These are phyloP conservation scores for Ylistrum balloti DNA, from an alignment of 1,140 invertebrate species.

Conservation along the genomic window DNA sequence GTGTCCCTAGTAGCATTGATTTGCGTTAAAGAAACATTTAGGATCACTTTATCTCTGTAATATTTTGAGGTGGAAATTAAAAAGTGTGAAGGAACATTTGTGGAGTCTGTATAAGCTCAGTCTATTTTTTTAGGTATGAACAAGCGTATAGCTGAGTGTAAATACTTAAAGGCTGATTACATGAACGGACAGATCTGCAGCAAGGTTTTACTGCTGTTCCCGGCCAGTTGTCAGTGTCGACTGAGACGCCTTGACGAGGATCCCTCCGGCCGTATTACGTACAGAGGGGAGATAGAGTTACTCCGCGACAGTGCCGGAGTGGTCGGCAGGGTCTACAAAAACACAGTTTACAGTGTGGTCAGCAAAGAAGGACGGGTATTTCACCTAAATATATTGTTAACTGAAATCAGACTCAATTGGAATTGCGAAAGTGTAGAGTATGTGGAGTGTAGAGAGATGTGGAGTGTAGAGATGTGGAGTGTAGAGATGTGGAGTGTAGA, in stretches of 20 bases:
- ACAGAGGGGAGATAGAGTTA: constrained; percentile 18
- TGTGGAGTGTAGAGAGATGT: no score
- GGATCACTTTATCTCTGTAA: not conserved
- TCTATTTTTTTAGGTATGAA: constrained; percentile 13
- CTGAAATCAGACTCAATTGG: no score
- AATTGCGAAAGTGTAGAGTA: no score
- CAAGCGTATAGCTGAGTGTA: not conserved
- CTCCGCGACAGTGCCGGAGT: constrained; percentile 5
- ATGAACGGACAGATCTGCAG: not conserved
- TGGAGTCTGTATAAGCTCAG: not conserved
- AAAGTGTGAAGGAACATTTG: not conserved
- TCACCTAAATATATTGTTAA: no score
- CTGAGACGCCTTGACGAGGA: not conserved
- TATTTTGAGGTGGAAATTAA: not conserved
- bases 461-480: no score
- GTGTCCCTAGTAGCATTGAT: not conserved
- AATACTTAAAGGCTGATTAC: not conserved
- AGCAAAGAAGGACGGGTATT: no score
- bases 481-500: no score
- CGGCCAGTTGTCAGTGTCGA: constrained; percentile 36
- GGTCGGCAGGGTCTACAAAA: not conserved
- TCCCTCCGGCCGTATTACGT: not conserved
- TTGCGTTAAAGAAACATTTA: not conserved
- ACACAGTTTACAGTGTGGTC: constrained; percentile 40
- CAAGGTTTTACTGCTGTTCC: constrained; percentile 33